These are phyloP conservation scores for Xestoiulus laeticollis DNA, from an alignment of 2,888 invertebrate genomes.

Conservation along the genomic window DNA sequence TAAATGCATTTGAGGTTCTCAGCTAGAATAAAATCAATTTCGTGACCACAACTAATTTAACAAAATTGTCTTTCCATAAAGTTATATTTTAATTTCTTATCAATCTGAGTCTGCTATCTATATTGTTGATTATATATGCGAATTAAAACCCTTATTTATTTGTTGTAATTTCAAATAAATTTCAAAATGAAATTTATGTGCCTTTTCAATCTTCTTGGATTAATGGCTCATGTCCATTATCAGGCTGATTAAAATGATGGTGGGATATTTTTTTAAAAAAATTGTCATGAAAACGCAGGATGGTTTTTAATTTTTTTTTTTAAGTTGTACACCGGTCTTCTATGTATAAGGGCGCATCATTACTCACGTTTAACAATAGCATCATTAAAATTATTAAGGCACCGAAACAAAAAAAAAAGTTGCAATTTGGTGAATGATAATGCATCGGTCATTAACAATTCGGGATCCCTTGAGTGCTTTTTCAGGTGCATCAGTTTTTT, in stretches of 20 bases:
- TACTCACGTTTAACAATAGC: slow-evolving; percentile 34
- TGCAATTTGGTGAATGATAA: neutral
- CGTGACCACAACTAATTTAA: no score
- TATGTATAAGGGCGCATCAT: neutral
- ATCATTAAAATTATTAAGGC: slow-evolving; percentile 15
- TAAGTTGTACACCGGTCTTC: neutral
- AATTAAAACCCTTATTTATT: neutral
- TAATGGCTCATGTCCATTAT: neutral
- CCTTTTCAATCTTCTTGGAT: neutral
- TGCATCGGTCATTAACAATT: slow-evolving; percentile 21
- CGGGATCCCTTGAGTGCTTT: neutral
- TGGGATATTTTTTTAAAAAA: neutral
- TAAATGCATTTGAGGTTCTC: no score
- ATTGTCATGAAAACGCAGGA: neutral
- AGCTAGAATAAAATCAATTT: no score
- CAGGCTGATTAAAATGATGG: neutral
- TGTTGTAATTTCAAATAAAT: neutral
- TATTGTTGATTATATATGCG: neutral
- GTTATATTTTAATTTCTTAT: neutral
- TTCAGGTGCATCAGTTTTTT: neutral
- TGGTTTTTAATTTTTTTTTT: neutral
- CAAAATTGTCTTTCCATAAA: no score
- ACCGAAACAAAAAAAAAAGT: neutral
- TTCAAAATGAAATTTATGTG: neutral
- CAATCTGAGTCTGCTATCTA: neutral